Evolutionary conservation across 2,797 vertebrate species (phyloP).

Genomic region (Manis pentadactyla): DNA sequence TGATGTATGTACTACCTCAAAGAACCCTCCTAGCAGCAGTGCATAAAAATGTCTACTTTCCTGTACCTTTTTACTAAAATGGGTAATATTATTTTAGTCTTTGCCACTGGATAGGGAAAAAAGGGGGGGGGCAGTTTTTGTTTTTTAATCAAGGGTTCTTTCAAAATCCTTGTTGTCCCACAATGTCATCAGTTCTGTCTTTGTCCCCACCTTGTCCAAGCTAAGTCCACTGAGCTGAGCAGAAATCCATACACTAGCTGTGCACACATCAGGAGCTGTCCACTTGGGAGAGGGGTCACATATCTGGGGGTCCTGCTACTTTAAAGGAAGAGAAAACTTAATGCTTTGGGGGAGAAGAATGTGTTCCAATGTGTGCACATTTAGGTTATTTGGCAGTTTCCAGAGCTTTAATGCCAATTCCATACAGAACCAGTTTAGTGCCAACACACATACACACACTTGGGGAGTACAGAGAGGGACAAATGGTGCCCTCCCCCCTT

Average conservation of each 20-base stretch:
- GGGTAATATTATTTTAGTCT: not conserved
- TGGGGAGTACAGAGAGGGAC: not conserved
- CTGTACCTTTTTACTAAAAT: not conserved
- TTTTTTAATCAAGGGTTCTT: slow-evolving; percentile 22
- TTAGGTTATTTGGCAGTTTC: slow-evolving; percentile 35
- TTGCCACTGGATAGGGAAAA: not conserved
- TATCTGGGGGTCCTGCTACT: not conserved
- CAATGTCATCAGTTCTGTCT: not conserved
- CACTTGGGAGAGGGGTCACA: not conserved
- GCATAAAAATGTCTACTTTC: not conserved
- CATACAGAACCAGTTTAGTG: slow-evolving; percentile 3
- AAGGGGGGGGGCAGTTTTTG: not conserved
- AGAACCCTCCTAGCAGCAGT: not conserved
- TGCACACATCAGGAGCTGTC: not conserved
- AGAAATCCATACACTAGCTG: not conserved
- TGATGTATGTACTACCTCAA: not conserved
- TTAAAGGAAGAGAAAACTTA: slow-evolving; percentile 39
- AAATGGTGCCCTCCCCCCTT: not conserved
- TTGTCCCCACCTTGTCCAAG: not conserved
- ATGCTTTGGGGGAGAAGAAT: not conserved
- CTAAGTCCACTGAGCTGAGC: not conserved
- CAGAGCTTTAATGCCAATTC: slow-evolving; percentile 23
- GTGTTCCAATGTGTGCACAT: not conserved
- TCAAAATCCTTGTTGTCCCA: not conserved
- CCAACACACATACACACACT: not conserved